Evolutionary conservation across 1,140 invertebrate species (phyloP).

Genomic region (Diabrotica virgifera): DNA sequence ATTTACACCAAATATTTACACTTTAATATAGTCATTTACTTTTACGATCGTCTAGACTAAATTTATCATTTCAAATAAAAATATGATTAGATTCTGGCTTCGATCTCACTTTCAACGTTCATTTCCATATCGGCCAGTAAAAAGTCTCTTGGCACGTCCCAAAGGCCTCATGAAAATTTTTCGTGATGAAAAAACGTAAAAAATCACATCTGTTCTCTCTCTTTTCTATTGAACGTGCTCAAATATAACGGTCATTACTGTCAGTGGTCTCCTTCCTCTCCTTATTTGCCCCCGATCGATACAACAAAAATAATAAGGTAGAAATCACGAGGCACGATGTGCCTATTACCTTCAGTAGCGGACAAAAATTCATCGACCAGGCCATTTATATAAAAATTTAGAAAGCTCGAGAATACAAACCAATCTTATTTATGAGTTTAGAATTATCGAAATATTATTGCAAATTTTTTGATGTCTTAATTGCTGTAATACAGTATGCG

Average conservation of each 20-base stretch:
- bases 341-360: background rate
- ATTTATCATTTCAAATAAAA: too few relatives aligned
- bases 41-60: too few relatives aligned
- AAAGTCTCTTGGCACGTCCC: background rate
- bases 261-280: background rate
- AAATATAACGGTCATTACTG: slow-evolving; percentile 7
- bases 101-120: too few relatives aligned
- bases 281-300: slow-evolving; percentile 6
- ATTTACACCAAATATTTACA: too few relatives aligned
- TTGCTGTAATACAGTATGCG: too few relatives aligned
- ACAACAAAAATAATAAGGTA: slow-evolving; percentile 7
- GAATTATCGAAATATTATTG: background rate
- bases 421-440: too few relatives aligned
- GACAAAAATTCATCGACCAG: background rate
- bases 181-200: slow-evolving; percentile 5
- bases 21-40: too few relatives aligned
- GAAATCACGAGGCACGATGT: slow-evolving; percentile 9
- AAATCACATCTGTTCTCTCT: slow-evolving; percentile 11
- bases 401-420: background rate
- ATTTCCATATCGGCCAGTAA: too few relatives aligned
- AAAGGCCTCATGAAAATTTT: background rate
- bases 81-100: too few relatives aligned
- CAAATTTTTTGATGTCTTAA: too few relatives aligned
- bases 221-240: slow-evolving; percentile 8
- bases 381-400: background rate